These are phyloP conservation scores for Dysmachus trigonus DNA, from an alignment of 2,888 invertebrate species.

Conservation along the genomic window DNA sequence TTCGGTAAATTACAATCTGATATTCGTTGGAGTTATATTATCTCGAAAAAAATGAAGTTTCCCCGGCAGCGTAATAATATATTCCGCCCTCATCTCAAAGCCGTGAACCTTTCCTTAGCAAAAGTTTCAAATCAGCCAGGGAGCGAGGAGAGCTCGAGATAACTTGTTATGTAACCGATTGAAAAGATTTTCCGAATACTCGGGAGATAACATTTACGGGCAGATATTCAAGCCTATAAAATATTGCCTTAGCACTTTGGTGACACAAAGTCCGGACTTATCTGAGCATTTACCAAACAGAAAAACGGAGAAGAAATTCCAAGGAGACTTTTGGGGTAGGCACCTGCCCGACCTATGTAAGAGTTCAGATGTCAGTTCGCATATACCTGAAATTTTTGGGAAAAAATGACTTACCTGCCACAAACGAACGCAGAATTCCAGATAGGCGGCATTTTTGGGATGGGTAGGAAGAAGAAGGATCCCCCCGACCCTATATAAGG, in stretches of 20 bases:
- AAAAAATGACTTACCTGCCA: constrained; percentile 21
- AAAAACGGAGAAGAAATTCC: not conserved
- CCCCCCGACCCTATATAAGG: not conserved
- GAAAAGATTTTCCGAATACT: constrained; percentile 16
- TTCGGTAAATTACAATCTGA: not conserved
- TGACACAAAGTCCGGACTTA: constrained; percentile 25
- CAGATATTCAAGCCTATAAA: constrained; percentile 26
- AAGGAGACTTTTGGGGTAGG: not conserved
- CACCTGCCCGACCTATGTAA: not conserved
- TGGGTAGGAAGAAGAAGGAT: not conserved
- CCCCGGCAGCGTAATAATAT: not conserved
- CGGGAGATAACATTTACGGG: constrained; percentile 17
- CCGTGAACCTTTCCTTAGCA: not conserved
- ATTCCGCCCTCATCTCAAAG: not conserved
- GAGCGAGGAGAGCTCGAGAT: not conserved
- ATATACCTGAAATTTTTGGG: not conserved
- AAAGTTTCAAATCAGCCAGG: not conserved
- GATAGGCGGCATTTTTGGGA: not conserved
- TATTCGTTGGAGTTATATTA: not conserved
- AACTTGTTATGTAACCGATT: constrained; percentile 1
- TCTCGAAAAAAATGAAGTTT: not conserved
- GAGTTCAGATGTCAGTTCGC: not conserved
- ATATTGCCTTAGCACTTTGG: constrained; percentile 30
- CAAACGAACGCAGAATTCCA: constrained; percentile 1
- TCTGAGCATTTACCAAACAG: constrained; percentile 8